phyloP scores from a whole-genome alignment of 2,888 invertebrate species.

The Rhingia campestris region DNA sequence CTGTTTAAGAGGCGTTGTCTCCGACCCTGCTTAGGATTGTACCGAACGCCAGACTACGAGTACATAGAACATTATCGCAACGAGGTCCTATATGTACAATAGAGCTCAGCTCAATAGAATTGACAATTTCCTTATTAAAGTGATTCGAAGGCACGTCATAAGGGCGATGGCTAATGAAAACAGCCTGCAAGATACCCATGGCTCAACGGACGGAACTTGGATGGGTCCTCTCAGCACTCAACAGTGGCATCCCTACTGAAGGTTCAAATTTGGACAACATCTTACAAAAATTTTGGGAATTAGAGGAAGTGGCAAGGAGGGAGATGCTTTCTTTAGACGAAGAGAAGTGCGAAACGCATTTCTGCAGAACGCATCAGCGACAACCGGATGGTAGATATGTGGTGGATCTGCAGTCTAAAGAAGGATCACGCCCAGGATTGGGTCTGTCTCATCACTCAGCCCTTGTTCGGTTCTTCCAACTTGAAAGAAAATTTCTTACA shows the following conservation, averaged over 20 bases:
- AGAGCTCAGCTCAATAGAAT: too few relatives aligned
- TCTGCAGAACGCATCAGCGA: constrained; percentile 18
- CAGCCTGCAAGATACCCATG: too few relatives aligned
- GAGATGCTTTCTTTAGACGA: constrained; percentile 2
- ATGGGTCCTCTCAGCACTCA: constrained; percentile 3
- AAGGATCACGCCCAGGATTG: background rate
- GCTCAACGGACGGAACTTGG: constrained; percentile 25
- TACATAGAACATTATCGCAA: too few relatives aligned
- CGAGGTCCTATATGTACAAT: too few relatives aligned
- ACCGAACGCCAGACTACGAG: too few relatives aligned
- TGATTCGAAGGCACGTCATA: too few relatives aligned
- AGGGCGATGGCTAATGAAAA: too few relatives aligned
- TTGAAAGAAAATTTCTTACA: constrained; percentile 12
- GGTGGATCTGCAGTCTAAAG: constrained; percentile 21
- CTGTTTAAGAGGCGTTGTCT: too few relatives aligned
- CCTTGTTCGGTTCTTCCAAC: background rate
- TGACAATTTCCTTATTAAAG: too few relatives aligned
- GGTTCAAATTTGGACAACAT: background rate
- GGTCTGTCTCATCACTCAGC: background rate
- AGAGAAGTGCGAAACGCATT: constrained; percentile 6
- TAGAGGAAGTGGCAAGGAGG: constrained; percentile 9
- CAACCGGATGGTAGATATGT: constrained; percentile 1
- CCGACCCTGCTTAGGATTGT: too few relatives aligned
- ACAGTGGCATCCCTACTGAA: background rate
- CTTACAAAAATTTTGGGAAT: constrained; percentile 7